Conservation (phyloP, 2,797 vertebrate genomes). For the Poecilia velifera region DNA sequence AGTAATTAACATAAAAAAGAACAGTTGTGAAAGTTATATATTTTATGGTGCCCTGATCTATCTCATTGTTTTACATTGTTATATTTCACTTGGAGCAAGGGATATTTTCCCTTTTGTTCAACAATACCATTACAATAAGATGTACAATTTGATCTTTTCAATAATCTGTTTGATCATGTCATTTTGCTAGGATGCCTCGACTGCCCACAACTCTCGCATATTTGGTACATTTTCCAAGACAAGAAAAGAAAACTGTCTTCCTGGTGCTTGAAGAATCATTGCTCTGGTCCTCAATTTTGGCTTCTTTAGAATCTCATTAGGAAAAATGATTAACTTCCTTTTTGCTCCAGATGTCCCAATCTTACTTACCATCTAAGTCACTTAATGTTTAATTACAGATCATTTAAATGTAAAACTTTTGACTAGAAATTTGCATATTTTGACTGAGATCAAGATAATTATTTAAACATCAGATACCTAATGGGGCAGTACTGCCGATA, state of each 20-base stretch:
- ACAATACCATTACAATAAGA: neutral
- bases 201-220: neutral
- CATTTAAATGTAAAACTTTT: neutral
- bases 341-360: neutral
- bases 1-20: neutral
- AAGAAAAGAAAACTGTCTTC: neutral
- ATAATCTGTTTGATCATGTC: neutral
- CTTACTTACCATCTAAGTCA: neutral
- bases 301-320: neutral
- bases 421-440: neutral
- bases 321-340: neutral
- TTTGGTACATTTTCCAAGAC: neutral
- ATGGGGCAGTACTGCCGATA: slow-evolving; percentile 9
- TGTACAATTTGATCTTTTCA: neutral
- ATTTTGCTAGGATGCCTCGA: neutral
- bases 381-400: neutral
- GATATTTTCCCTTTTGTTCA: neutral
- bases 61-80: neutral
- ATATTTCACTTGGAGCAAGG: neutral
- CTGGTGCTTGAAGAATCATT: neutral
- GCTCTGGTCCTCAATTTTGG: neutral
- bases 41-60: neutral
- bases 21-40: neutral
- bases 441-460: neutral
- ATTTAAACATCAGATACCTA: slow-evolving; percentile 35